Conservation (phyloP, 2,113 vertebrate genomes). For the Rhea americana region DNA sequence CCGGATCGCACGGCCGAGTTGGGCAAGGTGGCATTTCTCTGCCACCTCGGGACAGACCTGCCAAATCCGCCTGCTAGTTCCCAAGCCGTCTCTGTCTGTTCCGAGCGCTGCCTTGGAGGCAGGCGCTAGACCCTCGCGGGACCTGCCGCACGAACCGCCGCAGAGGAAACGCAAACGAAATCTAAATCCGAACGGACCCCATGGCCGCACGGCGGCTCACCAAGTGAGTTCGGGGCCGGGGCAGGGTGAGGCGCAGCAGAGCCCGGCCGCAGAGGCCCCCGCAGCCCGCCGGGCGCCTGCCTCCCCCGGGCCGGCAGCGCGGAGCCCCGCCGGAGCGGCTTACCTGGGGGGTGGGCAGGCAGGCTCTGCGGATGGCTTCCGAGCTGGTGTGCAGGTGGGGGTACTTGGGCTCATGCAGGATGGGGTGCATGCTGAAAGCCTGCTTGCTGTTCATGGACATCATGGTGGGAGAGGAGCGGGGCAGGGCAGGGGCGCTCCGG, state of each 20-base stretch:
- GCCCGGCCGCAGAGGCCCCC: conserved; percentile 70
- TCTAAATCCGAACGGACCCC: too few species aligned
- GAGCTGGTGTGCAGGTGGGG: conserved; percentile 88
- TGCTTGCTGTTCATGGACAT: conserved; percentile 98
- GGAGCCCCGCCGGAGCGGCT: conserved; percentile 50
- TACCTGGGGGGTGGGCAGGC: conserved; percentile 88
- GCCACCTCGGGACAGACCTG: not conserved
- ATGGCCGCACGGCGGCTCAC: not conserved
- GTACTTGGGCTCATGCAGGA: conserved; percentile 91
- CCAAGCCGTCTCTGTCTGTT: not conserved
- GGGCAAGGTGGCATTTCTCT: not conserved
- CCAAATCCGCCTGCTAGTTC: not conserved
- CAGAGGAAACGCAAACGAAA: not conserved
- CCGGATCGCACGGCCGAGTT: not conserved
- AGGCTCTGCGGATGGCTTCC: conserved; percentile 89
- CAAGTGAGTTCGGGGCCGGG: not conserved
- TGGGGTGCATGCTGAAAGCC: conserved; percentile 91
- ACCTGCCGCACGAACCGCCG: too few species aligned
- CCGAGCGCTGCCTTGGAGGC: not conserved
- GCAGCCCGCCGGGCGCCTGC: too few species aligned
- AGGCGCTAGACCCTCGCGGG: not conserved
- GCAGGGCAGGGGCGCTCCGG: conserved; percentile 31
- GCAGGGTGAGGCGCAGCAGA: not conserved
- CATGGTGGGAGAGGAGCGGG: conserved; percentile 73
- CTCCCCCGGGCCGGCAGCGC: not conserved